These are phyloP conservation scores for Labroides dimidiatus DNA, from an alignment of 2,797 vertebrate species.

Conservation along the genomic window DNA sequence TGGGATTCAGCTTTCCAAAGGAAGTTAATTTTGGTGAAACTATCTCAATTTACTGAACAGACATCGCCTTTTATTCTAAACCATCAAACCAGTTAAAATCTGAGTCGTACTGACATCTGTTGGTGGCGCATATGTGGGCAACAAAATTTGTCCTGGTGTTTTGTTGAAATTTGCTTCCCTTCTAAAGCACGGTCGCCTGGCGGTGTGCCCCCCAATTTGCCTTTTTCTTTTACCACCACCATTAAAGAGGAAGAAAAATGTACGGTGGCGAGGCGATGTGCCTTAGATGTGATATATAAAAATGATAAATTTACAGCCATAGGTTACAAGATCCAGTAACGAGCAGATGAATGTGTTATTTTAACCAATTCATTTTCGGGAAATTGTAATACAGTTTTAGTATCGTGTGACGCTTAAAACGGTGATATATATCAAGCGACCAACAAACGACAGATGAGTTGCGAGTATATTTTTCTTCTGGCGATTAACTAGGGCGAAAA, in stretches of 20 bases:
- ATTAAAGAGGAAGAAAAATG: not conserved
- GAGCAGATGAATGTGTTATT: not conserved
- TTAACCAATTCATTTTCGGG: not conserved
- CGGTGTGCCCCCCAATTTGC: not conserved
- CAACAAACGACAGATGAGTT: not conserved
- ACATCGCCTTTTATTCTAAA: not conserved
- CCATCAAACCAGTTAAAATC: conserved; percentile 6
- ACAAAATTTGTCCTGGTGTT: conserved; percentile 23
- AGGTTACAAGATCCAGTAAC: not conserved
- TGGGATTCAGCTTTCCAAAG: too few species aligned
- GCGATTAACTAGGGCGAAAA: not conserved
- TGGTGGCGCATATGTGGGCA: conserved; percentile 27
- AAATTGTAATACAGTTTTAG: rapidly evolving
- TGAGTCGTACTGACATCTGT: conserved; percentile 61
- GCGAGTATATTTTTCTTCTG: not conserved
- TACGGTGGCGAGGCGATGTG: not conserved
- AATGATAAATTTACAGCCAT: not conserved
- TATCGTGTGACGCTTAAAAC: too few species aligned
- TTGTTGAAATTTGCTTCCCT: conserved; percentile 9
- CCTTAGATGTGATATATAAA: not conserved
- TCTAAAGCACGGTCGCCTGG: conserved; percentile 1
- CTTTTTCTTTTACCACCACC: not conserved
- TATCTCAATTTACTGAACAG: too few species aligned
- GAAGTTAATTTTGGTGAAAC: too few species aligned
- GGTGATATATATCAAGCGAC: not conserved